Evolutionary conservation across 1,140 invertebrate species (phyloP).

Genomic region (Epicauta chinensis): DNA sequence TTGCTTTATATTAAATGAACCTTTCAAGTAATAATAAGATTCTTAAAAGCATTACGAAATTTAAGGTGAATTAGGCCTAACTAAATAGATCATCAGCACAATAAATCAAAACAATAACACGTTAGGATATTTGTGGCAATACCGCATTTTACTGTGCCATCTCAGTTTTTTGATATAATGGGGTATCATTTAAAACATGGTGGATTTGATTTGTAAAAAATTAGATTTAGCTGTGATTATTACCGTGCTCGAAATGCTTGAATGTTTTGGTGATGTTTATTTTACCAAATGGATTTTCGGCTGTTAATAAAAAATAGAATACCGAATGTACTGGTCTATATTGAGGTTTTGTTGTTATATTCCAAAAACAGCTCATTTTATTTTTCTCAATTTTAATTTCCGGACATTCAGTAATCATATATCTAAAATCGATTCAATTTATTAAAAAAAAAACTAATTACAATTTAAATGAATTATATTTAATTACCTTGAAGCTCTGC

Average conservation of each 20-base stretch:
- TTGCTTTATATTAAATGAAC: too few species aligned
- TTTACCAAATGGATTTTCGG: conserved; percentile 50
- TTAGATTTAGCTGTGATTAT: conserved; percentile 20
- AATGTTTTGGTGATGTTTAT: conserved; percentile 45
- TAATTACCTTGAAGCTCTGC: conserved; percentile 36
- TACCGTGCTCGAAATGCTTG: conserved; percentile 56
- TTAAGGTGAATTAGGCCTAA: too few species aligned
- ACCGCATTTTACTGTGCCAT: too few species aligned
- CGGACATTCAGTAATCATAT: conserved; percentile 32
- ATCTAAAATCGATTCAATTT: background rate
- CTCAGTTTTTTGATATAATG: too few species aligned
- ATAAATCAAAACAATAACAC: too few species aligned
- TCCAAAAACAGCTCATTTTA: conserved; percentile 49
- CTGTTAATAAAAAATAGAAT: conserved; percentile 50
- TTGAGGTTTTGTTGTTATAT: conserved; percentile 48
- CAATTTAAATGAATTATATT: background rate
- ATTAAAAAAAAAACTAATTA: background rate
- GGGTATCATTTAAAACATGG: too few species aligned
- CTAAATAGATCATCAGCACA: too few species aligned
- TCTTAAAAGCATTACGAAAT: too few species aligned
- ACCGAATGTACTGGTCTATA: conserved; percentile 54
- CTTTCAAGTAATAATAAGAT: too few species aligned
- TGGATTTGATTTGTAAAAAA: too few species aligned
- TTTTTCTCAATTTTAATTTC: conserved; percentile 26
- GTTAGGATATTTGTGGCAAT: too few species aligned